Evolutionary conservation across 2,797 vertebrate genomes (phyloP).

Genomic region (Lepilemur ruficaudatus): DNA sequence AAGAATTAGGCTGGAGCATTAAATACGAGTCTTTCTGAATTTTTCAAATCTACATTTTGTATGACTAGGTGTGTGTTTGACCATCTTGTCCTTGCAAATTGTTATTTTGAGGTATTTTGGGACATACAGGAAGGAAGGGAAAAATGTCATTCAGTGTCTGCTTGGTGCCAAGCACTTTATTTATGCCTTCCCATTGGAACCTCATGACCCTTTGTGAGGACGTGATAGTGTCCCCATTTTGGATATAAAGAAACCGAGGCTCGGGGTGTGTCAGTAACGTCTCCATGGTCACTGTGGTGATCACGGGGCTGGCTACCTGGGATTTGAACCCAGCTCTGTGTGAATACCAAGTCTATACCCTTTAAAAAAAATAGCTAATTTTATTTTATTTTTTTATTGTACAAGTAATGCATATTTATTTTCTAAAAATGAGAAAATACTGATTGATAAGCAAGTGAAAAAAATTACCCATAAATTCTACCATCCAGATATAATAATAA

Average conservation of each 20-base stretch:
- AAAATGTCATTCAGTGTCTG: not conserved
- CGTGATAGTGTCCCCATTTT: not conserved
- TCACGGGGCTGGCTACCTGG: not conserved
- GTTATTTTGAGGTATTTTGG: conserved; percentile 45
- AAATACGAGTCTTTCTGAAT: not conserved
- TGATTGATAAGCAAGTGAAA: not conserved
- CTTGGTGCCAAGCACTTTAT: not conserved
- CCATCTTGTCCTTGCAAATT: not conserved
- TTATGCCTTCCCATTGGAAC: not conserved
- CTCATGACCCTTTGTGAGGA: not conserved
- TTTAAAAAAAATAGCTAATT: not conserved
- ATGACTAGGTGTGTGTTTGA: not conserved
- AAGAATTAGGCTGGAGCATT: not conserved
- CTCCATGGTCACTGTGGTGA: not conserved
- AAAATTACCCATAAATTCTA: not conserved
- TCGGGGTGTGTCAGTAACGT: accelerated
- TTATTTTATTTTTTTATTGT: not conserved
- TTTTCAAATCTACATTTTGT: not conserved
- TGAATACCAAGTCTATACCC: not conserved
- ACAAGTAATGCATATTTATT: not conserved
- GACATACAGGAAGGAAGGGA: conserved; percentile 48
- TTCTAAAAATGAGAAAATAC: not conserved
- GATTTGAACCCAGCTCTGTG: not conserved
- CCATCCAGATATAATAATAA: not conserved
- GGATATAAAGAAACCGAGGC: not conserved